Evolutionary conservation across 2,113 vertebrate genomes (phyloP).

Genomic region (Choloepus hoffmanni): DNA sequence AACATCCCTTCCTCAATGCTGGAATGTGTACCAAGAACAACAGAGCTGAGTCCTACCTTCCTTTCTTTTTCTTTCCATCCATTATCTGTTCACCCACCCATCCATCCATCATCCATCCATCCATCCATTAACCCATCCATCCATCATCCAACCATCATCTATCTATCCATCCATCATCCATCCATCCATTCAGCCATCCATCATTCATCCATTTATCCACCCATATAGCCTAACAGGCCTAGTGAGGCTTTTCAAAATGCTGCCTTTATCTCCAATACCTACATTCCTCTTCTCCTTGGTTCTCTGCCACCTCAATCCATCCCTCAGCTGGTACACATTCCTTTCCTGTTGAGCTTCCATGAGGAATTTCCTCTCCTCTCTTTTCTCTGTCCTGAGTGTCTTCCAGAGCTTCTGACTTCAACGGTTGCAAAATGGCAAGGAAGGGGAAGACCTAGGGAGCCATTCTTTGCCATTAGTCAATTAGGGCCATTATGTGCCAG

Average conservation of each 20-base stretch:
- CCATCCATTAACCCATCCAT: not conserved
- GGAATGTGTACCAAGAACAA: not conserved
- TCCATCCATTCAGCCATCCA: no score
- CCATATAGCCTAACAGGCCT: not conserved
- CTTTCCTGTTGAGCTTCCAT: not conserved
- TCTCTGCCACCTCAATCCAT: not conserved
- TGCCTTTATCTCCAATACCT: not conserved
- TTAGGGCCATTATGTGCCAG: not conserved
- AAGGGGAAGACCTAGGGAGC: not conserved
- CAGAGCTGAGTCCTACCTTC: not conserved
- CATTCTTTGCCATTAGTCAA: not conserved
- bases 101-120: no score
- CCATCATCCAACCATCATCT: no score
- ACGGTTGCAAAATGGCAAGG: not conserved
- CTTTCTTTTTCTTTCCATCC: not conserved
- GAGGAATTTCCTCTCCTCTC: not conserved
- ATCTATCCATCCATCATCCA: no score
- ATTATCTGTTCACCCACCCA: fast-evolving
- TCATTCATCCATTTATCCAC: no score
- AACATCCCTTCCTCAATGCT: not conserved
- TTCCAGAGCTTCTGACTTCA: not conserved
- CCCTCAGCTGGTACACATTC: not conserved
- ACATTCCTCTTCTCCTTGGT: not conserved
- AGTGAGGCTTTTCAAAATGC: not conserved
- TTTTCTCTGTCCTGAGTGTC: not conserved